A percentile compares a stretch with the other conserved stretches of the same genome.
Evolutionary conservation across 2,888 invertebrate genomes (phyloP).

Genomic region (Zelleria hepariella): DNA sequence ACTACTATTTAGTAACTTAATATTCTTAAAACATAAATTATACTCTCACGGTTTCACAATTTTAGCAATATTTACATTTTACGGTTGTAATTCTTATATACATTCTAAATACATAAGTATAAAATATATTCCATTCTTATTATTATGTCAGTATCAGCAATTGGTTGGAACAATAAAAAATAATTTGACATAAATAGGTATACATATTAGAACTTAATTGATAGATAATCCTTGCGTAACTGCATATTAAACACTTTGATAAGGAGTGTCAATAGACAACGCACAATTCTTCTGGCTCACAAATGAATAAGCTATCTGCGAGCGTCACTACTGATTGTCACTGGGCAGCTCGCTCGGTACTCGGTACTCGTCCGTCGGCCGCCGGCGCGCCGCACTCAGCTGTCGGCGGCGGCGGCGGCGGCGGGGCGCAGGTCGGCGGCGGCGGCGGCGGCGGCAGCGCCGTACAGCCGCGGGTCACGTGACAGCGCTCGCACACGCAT

Average conservation of each 20-base stretch:
- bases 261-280: too few species aligned
- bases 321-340: neutral
- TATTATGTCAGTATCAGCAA: neutral
- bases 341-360: too few species aligned
- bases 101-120: neutral
- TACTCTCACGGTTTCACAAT: neutral
- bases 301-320: neutral
- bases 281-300: neutral
- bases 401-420: constrained; percentile 1
- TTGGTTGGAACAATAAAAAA: neutral
- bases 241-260: neutral
- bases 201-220: too few species aligned
- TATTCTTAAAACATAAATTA: neutral
- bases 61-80: neutral
- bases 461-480: constrained; percentile 26
- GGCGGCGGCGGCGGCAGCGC: constrained; percentile 23
- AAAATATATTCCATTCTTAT: neutral
- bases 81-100: neutral
- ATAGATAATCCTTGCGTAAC: too few species aligned
- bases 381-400: constrained; percentile 2
- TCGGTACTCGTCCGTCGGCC: constrained; percentile 11
- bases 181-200: neutral
- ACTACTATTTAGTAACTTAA: neutral
- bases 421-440: constrained; percentile 8
- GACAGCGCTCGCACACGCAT: constrained; percentile 37